Percentiles rank a stretch among this genome's conserved stretches.
Evolutionary conservation across 2,113 vertebrate genomes (phyloP).

Genomic region (Corythornis madagascariensis): DNA sequence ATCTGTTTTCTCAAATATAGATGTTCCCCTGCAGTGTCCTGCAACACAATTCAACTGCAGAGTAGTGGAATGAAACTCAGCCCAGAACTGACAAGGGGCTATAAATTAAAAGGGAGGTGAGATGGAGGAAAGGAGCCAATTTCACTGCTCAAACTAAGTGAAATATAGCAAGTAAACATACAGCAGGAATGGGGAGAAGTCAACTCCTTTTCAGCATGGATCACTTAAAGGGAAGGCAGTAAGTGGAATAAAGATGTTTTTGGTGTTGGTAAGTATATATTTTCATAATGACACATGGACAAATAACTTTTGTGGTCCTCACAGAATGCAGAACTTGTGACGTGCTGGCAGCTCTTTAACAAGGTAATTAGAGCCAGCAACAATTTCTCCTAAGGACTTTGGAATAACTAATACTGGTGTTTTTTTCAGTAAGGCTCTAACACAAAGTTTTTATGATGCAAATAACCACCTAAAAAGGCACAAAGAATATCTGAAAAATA

Average conservation of each 20-base stretch:
- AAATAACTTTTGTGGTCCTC: background rate
- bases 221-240: background rate
- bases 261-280: background rate
- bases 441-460: background rate
- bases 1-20: background rate
- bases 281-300: background rate
- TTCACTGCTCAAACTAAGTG: background rate
- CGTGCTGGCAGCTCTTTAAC: background rate
- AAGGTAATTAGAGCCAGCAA: slow-evolving; percentile 6
- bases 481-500: background rate
- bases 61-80: background rate
- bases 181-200: background rate
- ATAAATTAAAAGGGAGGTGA: slow-evolving; percentile 1
- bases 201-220: background rate
- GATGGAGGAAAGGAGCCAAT: background rate
- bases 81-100: background rate
- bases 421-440: background rate
- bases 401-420: background rate
- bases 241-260: background rate
- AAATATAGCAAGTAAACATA: background rate
- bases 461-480: background rate
- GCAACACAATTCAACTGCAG: slow-evolving; percentile 1
- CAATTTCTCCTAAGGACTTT: background rate
- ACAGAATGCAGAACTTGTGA: background rate
- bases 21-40: background rate